A percentile compares a stretch with the other conserved stretches of the same genome.
Evolutionary conservation across 1,140 invertebrate species (phyloP).

Genomic region (Drosophila micromelanica): DNA sequence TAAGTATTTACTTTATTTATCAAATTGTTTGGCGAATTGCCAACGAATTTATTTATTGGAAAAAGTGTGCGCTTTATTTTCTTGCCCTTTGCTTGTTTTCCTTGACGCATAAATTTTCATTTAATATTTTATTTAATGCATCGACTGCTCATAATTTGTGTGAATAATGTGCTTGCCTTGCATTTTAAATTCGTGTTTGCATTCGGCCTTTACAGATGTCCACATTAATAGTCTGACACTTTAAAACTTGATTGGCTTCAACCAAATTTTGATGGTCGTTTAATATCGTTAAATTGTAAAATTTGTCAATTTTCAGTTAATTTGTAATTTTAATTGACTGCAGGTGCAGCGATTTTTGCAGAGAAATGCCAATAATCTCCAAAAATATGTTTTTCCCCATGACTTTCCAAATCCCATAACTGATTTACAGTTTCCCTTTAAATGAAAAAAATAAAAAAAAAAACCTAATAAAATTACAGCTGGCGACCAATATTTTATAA

Average conservation of each 20-base stretch:
- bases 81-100: background rate
- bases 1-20: background rate
- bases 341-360: background rate
- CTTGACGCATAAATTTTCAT: constrained; percentile 35
- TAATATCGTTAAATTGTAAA: background rate
- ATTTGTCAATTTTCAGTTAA: background rate
- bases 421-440: constrained; percentile 11
- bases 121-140: constrained; percentile 28
- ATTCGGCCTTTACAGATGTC: background rate
- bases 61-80: background rate
- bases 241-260: constrained; percentile 3
- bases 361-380: background rate
- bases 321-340: constrained; percentile 9
- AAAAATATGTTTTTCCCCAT: constrained; percentile 1
- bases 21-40: constrained; percentile 1
- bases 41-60: constrained; percentile 4
- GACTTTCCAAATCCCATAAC: constrained; percentile 2
- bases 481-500: constrained; percentile 72
- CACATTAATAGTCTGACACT: constrained; percentile 13
- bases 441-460: constrained; percentile 13
- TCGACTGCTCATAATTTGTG: constrained; percentile 22
- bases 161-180: constrained; percentile 23
- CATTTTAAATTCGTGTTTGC: constrained; percentile 11
- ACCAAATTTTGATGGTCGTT: background rate
- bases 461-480: constrained; percentile 52